These are phyloP conservation scores for Megamerina dolium DNA, from an alignment of 2,888 invertebrate species.

Conservation along the genomic window DNA sequence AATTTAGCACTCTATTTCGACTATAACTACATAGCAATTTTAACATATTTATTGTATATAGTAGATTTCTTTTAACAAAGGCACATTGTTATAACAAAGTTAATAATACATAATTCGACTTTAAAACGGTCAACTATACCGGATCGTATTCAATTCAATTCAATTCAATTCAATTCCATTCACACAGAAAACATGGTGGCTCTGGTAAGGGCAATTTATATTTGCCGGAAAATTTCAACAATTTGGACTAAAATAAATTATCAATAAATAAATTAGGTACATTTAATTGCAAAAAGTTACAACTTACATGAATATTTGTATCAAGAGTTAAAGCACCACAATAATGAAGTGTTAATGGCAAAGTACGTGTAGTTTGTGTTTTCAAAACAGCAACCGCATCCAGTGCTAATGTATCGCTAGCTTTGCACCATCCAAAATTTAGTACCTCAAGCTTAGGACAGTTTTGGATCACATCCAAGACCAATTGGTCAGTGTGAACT, in stretches of 20 bases:
- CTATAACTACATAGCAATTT: too few relatives aligned
- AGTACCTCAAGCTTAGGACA: conserved; percentile 4
- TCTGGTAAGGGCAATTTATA: not conserved
- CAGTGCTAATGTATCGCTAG: not conserved
- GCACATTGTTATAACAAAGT: too few relatives aligned
- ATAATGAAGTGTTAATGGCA: conserved; percentile 5
- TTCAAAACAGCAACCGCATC: not conserved
- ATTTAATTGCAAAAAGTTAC: too few relatives aligned
- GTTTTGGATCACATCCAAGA: conserved; percentile 1
- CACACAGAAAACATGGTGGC: conserved; percentile 4
- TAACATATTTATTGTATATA: too few relatives aligned
- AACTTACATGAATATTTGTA: conserved; percentile 1
- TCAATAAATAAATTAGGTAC: too few relatives aligned
- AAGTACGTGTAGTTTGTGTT: not conserved
- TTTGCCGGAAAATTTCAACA: not conserved
- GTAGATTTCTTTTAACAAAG: too few relatives aligned
- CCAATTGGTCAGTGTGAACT: conserved; percentile 1
- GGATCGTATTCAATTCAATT: too few relatives aligned
- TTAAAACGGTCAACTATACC: too few relatives aligned
- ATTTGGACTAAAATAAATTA: too few relatives aligned
- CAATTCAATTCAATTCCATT: too few relatives aligned
- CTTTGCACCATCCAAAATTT: conserved; percentile 1
- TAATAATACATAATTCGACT: too few relatives aligned
- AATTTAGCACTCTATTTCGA: too few relatives aligned
- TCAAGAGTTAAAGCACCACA: not conserved